phyloP scores from a whole-genome alignment of 2,888 invertebrate species.

The Patella caerulea region DNA sequence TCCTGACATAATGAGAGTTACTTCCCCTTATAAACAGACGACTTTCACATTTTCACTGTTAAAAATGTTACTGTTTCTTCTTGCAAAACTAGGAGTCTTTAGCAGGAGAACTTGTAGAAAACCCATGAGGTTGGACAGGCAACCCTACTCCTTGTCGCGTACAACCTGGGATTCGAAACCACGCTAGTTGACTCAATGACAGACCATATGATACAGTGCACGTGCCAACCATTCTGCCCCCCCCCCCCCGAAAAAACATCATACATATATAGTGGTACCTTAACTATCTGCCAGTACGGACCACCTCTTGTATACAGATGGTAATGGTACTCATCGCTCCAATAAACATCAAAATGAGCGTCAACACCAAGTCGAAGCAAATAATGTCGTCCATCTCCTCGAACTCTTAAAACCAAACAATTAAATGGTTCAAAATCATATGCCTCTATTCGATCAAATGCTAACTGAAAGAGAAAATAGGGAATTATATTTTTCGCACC shows the following conservation, averaged over 20 bases:
- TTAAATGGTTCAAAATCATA: constrained; percentile 87
- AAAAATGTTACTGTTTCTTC: not conserved
- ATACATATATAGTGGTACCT: constrained; percentile 74
- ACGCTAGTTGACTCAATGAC: too few species aligned
- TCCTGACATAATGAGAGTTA: too few species aligned
- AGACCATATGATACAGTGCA: too few species aligned
- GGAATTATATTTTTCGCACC: too few species aligned
- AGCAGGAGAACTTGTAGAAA: too few species aligned
- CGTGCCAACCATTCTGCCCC: too few species aligned
- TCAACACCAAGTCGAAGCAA: constrained; percentile 79
- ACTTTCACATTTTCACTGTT: not conserved
- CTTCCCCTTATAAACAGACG: too few species aligned
- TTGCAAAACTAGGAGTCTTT: too few species aligned
- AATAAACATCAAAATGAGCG: constrained; percentile 83
- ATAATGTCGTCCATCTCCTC: constrained; percentile 96
- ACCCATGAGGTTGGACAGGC: too few species aligned
- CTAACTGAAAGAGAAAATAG: constrained; percentile 77
- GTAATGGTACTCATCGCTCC: constrained; percentile 90
- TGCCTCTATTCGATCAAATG: constrained; percentile 82
- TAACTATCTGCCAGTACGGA: constrained; percentile 96
- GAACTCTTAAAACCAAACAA: constrained; percentile 81
- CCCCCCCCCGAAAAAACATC: not conserved
- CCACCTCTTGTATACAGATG: constrained; percentile 94
- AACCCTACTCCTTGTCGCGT: too few species aligned
- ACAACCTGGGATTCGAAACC: too few species aligned